Base-by-base conservation (phyloP, 2,888 invertebrate genomes). In the Dione juno region DNA sequence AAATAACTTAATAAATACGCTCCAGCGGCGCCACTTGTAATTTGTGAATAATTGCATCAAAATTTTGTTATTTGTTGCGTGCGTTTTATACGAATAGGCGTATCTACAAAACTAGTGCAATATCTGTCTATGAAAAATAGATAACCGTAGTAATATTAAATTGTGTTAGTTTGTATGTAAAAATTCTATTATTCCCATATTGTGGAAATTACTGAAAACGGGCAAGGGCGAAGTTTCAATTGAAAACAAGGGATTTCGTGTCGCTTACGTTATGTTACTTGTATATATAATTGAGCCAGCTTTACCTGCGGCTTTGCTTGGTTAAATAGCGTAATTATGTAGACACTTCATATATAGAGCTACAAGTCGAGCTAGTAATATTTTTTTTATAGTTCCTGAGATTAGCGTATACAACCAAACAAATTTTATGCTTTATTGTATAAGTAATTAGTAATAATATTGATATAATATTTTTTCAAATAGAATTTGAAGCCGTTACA, bases 1-100 rank as follows among this genome's bases (percentile, higher is more conserved):
- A 69, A 71, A 73, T 70, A 71, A 72, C 74, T 67, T 65, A 53
- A 73, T 75, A 66, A 75, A 73, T 48, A 45, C 66, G 67, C 59
- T 63, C 67, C 63, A 64, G 58, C 48, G 70, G 48, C 57, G 68
- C 37, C 67, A 71, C 67, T 69, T 75, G 73, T 69, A 70, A 70
- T 69, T 73, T 67, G 68, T 53, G 57, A 35, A 63, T 73, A 73
- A 73, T 73, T 69, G 52, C 58, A 71, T 73, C 71, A 71, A 68
- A 63, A 54, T 40, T 63, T 70, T 50, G 57, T 64, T 37, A 16
- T 37, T 64, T 64, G 35, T 19, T 7, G 16, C n/a, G 3, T 64
- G 48, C 50, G 1, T 40, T 64, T 50, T 37, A 13, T 37, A 64
- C 35, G 63, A 48, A 61, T 48, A 61, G 9, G 14, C 43, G 19